Conservation (phyloP, 2,888 invertebrate species). For the Oeneis ivallda region DNA sequence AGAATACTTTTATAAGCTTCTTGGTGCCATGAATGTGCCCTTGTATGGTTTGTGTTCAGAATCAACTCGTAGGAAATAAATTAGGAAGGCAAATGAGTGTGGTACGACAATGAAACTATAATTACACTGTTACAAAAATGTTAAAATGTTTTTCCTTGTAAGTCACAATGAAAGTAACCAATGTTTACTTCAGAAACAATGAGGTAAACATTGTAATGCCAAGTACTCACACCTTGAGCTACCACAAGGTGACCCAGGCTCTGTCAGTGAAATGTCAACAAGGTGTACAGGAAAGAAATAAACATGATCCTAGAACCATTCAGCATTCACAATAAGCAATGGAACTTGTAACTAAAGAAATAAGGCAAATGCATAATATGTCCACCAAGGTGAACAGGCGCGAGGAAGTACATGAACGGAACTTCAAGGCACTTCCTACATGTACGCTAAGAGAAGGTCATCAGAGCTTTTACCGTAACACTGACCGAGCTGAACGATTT, state of each 20-base stretch:
- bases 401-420: constrained; percentile 74
- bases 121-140: constrained; percentile 17
- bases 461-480: constrained; percentile 71
- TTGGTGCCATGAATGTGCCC: background rate
- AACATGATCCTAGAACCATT: constrained; percentile 54
- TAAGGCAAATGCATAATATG: constrained; percentile 61
- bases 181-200: constrained; percentile 53
- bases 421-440: constrained; percentile 81
- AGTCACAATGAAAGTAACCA: constrained; percentile 57
- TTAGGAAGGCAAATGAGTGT: background rate
- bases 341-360: constrained; percentile 57
- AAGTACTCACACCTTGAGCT: constrained; percentile 72
- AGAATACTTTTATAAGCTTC: too few relatives aligned
- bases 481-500: constrained; percentile 48
- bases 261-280: constrained; percentile 73
- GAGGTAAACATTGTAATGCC: constrained; percentile 66
- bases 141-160: constrained; percentile 36
- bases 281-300: constrained; percentile 60
- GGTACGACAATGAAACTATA: constrained; percentile 11
- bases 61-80: background rate
- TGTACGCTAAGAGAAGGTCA: constrained; percentile 81
- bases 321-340: constrained; percentile 56
- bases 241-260: constrained; percentile 74
- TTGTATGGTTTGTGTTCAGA: background rate
- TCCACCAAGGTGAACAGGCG: constrained; percentile 71